phyloP scores from a whole-genome alignment of 1,140 invertebrate species.

The Drosophila busckii region DNA sequence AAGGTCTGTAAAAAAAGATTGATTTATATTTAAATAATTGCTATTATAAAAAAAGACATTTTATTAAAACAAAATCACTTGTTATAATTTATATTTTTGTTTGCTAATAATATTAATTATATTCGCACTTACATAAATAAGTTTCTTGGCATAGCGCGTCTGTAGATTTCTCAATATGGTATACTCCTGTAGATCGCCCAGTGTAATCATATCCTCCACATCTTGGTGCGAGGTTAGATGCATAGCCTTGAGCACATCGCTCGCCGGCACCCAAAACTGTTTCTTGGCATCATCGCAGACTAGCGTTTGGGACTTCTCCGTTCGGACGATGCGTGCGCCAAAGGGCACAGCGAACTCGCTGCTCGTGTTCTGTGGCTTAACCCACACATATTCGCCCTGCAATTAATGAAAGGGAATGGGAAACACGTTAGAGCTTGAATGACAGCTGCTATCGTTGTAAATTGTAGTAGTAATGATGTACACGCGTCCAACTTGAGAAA shows the following conservation, averaged over 20 bases:
- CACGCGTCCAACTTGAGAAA: constrained; percentile 14
- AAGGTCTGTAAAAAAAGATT: constrained; percentile 87
- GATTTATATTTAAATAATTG: background rate
- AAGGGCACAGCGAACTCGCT: constrained; percentile 91
- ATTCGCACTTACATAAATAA: constrained; percentile 90
- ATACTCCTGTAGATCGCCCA: constrained; percentile 95
- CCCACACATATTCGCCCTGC: constrained; percentile 93
- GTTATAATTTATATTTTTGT: background rate
- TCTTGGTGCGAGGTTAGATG: constrained; percentile 90
- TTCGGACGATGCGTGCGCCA: constrained; percentile 88
- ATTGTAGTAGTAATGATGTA: constrained; percentile 11
- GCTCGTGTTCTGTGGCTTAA: constrained; percentile 83
- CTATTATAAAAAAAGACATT: background rate
- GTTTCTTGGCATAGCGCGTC: constrained; percentile 91
- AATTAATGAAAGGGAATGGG: no score
- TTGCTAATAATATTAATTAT: no score
- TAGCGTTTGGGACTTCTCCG: constrained; percentile 87
- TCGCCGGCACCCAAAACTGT: constrained; percentile 80
- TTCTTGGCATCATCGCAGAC: constrained; percentile 89
- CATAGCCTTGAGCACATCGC: constrained; percentile 87
- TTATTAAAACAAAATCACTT: background rate
- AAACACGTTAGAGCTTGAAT: background rate
- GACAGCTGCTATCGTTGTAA: constrained; percentile 13
- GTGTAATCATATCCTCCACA: constrained; percentile 96
- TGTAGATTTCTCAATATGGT: constrained; percentile 95